A percentile compares a stretch with the other conserved stretches of the same genome.
Conservation (phyloP, 2,888 invertebrate genomes). For the Pristionchus arcanus region DNA sequence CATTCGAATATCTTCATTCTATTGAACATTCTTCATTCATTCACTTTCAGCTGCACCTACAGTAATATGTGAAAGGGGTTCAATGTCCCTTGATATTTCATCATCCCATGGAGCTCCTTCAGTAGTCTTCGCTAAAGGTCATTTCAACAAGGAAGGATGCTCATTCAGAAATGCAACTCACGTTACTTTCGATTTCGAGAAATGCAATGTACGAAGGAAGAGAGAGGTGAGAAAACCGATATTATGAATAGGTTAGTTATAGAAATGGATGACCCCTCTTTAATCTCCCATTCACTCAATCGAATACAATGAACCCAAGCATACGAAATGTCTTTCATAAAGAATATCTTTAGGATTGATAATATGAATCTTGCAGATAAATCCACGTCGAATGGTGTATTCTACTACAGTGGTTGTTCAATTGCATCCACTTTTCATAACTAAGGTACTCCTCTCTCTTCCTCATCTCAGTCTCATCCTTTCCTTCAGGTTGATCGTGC, state of each 20-base stretch:
- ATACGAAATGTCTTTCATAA: neutral
- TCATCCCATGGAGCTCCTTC: slow-evolving; percentile 69
- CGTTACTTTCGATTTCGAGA: slow-evolving; percentile 73
- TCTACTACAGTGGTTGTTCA: slow-evolving; percentile 78
- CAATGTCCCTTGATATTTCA: slow-evolving; percentile 69
- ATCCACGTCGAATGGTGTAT: slow-evolving; percentile 77
- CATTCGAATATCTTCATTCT: neutral
- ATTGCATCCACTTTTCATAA: slow-evolving; percentile 76
- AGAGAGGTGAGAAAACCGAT: slow-evolving; percentile 67
- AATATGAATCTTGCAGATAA: slow-evolving; percentile 64
- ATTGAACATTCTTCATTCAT: neutral
- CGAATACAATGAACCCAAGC: neutral
- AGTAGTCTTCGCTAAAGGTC: slow-evolving; percentile 76
- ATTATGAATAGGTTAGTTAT: neutral
- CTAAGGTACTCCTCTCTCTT: slow-evolving; percentile 56
- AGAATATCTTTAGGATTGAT: neutral
- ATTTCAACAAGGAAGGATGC: slow-evolving; percentile 71
- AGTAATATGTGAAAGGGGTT: slow-evolving; percentile 68
- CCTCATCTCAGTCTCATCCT: neutral
- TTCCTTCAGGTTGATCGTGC: slow-evolving; percentile 73
- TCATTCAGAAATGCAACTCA: slow-evolving; percentile 68
- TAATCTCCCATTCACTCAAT: slow-evolving; percentile 37
- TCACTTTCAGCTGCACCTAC: slow-evolving; percentile 68
- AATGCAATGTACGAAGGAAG: slow-evolving; percentile 76
- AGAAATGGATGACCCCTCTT: slow-evolving; percentile 33